These are phyloP conservation scores for Astyanax mexicanus DNA, from an alignment of 2,797 vertebrate genomes.

Conservation along the genomic window DNA sequence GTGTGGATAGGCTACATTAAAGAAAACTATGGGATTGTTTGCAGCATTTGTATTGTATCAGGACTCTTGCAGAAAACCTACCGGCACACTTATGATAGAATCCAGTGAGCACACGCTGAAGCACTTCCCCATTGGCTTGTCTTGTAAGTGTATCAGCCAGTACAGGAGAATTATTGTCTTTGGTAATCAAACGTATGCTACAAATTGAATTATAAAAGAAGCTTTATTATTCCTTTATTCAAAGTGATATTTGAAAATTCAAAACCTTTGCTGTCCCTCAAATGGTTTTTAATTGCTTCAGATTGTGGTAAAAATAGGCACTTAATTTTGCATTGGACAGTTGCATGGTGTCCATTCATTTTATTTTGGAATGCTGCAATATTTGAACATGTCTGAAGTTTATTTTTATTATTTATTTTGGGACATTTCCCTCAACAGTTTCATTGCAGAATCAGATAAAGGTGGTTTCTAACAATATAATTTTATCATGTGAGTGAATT, in stretches of 20 bases:
- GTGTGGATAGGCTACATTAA: neutral
- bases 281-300: neutral
- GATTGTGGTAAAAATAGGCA: neutral
- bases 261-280: neutral
- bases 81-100: neutral
- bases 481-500: slow-evolving; percentile 2
- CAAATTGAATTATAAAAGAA: neutral
- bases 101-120: too few species aligned
- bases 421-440: neutral
- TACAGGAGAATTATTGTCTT: too few species aligned
- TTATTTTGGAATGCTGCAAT: neutral
- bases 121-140: too few species aligned
- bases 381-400: slow-evolving; percentile 10
- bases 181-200: neutral
- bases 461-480: neutral
- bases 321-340: slow-evolving; percentile 1
- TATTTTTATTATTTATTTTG: neutral
- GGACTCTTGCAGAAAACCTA: too few species aligned
- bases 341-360: neutral
- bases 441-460: neutral
- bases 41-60: too few species aligned
- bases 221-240: neutral
- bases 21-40: neutral
- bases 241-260: neutral
- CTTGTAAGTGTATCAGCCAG: too few species aligned